Evolutionary conservation across 1,140 invertebrate genomes (phyloP).

Genomic region (Nymphalis io): DNA sequence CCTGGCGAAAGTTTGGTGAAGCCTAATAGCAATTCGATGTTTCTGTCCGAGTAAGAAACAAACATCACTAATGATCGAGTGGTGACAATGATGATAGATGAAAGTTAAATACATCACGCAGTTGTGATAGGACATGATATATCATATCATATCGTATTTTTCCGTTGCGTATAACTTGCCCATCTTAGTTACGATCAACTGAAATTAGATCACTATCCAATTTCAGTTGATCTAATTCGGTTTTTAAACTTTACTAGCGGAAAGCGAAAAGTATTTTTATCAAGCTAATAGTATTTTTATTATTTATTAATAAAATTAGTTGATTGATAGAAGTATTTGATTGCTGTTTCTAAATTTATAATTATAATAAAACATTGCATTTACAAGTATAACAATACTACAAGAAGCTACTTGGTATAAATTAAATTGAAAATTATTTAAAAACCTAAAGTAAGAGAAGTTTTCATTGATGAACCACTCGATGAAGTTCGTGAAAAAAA

Average conservation of each 20-base stretch:
- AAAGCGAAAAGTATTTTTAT: too few species aligned
- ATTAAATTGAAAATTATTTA: too few species aligned
- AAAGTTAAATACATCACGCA: constrained; percentile 72
- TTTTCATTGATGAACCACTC: too few species aligned
- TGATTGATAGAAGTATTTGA: too few species aligned
- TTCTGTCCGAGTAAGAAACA: constrained; percentile 62
- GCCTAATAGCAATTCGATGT: constrained; percentile 74
- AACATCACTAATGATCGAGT: constrained; percentile 76
- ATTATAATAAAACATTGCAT: too few species aligned
- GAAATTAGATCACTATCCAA: neutral
- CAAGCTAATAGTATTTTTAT: too few species aligned
- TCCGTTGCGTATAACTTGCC: constrained; percentile 32
- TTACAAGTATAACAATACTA: too few species aligned
- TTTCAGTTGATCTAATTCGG: neutral
- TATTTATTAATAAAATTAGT: too few species aligned
- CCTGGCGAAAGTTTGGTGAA: constrained; percentile 35
- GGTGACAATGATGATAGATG: constrained; percentile 76
- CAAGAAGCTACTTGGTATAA: too few species aligned
- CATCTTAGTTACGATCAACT: neutral
- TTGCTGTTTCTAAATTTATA: too few species aligned
- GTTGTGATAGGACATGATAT: constrained; percentile 49
- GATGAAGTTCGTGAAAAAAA: too few species aligned
- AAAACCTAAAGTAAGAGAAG: too few species aligned
- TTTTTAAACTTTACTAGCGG: neutral
- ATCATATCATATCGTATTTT: constrained; percentile 48